Conservation (phyloP, 1,140 invertebrate genomes). For the Aphelenchoides besseyi region DNA sequence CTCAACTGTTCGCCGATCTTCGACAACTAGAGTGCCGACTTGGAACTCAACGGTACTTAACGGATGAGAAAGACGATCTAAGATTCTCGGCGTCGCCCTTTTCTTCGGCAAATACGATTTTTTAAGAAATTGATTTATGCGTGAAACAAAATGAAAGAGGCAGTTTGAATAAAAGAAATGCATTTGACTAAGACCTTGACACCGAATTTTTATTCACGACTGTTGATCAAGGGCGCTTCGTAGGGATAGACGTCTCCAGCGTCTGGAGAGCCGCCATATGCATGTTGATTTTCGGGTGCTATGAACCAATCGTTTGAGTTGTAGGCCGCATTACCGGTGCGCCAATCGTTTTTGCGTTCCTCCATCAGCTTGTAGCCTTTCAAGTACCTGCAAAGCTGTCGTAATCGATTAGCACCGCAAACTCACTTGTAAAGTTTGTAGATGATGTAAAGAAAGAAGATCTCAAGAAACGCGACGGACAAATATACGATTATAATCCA, state of each 20-base stretch:
- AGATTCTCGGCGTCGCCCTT: background rate
- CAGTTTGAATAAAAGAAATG: no score
- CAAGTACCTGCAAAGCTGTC: slow-evolving; percentile 29
- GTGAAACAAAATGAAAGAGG: no score
- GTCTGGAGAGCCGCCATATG: slow-evolving; percentile 54
- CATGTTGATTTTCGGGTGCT: slow-evolving; percentile 43
- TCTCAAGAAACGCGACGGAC: slow-evolving; percentile 53
- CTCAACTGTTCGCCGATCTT: slow-evolving; percentile 50
- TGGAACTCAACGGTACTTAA: slow-evolving; percentile 31
- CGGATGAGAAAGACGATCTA: slow-evolving; percentile 16
- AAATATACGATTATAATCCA: slow-evolving; percentile 62
- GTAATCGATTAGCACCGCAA: background rate
- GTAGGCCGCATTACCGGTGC: slow-evolving; percentile 15
- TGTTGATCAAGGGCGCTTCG: slow-evolving; percentile 39
- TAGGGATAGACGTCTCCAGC: slow-evolving; percentile 54
- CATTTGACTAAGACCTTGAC: no score
- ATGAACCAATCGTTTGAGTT: slow-evolving; percentile 46
- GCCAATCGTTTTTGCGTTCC: slow-evolving; percentile 12
- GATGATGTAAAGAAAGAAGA: slow-evolving; percentile 61
- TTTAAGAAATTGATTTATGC: no score
- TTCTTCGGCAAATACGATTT: background rate
- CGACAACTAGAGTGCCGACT: slow-evolving; percentile 46
- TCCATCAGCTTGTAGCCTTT: slow-evolving; percentile 35
- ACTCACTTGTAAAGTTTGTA: slow-evolving; percentile 60
- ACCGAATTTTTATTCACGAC: background rate